A percentile compares a stretch with the other conserved stretches of the same genome.
phyloP scores from a whole-genome alignment of 2,113 vertebrate species.

The Brachyhypopomus gauderio region DNA sequence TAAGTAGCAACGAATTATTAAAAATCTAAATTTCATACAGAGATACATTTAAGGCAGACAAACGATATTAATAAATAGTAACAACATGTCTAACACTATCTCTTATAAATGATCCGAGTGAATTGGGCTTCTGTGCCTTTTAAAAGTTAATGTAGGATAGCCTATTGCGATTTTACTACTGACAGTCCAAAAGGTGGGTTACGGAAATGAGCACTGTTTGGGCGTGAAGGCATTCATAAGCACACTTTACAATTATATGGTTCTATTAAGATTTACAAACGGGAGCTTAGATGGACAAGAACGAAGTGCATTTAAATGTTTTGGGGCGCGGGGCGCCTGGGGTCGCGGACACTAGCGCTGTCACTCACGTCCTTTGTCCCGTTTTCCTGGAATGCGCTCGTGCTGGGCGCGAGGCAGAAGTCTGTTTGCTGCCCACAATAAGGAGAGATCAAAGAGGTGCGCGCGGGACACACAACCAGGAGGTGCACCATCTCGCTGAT shows the following conservation, averaged over 20 bases:
- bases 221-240: slow-evolving; percentile 47
- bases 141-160: slow-evolving; percentile 41
- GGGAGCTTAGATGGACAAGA: slow-evolving; percentile 48
- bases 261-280: slow-evolving; percentile 57
- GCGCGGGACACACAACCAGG: slow-evolving; percentile 64
- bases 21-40: background rate
- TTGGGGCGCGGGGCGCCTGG: slow-evolving; percentile 45
- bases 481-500: slow-evolving; percentile 78
- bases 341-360: slow-evolving; percentile 69
- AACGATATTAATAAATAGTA: background rate
- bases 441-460: slow-evolving; percentile 81
- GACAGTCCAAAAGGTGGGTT: slow-evolving; percentile 36
- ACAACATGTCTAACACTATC: background rate
- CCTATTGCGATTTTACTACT: slow-evolving; percentile 40
- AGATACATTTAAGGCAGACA: background rate
- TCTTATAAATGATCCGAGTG: slow-evolving; percentile 5
- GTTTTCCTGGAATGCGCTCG: slow-evolving; percentile 72
- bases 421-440: slow-evolving; percentile 79
- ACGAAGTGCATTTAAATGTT: slow-evolving; percentile 44
- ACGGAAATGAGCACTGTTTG: slow-evolving; percentile 56
- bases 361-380: slow-evolving; percentile 66
- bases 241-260: slow-evolving; percentile 59
- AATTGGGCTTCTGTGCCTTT: slow-evolving; percentile 19
- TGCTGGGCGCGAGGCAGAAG: slow-evolving; percentile 71
- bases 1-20: background rate